A percentile compares a stretch with the other conserved stretches of the same genome.
phyloP scores from a whole-genome alignment of 2,797 vertebrate species.

The Phaenicophaeus curvirostris region DNA sequence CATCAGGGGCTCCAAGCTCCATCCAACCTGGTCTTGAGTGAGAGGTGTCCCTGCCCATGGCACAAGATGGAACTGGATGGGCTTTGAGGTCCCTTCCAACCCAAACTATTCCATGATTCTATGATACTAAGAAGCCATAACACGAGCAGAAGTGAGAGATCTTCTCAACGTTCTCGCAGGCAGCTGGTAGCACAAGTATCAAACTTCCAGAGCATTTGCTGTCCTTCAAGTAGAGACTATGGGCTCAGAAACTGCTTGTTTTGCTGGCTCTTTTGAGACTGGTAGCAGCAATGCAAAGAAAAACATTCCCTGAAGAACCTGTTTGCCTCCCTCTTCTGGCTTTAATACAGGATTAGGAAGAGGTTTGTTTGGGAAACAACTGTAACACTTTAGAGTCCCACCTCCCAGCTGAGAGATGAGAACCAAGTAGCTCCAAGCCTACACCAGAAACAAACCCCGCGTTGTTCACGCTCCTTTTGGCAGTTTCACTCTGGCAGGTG shows the following conservation, averaged over 20 bases:
- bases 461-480: conserved; percentile 20
- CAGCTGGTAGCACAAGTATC: background rate
- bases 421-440: background rate
- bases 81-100: no score
- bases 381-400: background rate
- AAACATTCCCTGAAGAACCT: conserved; percentile 45
- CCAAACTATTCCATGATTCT: no score
- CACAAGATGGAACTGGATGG: no score
- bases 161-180: background rate
- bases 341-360: conserved; percentile 32
- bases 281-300: background rate
- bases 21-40: no score
- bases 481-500: conserved; percentile 31
- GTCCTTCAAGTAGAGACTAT: background rate
- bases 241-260: conserved; percentile 9
- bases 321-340: conserved; percentile 38
- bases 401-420: conserved; percentile 13
- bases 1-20: no score
- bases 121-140: background rate
- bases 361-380: conserved; percentile 58
- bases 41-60: no score
- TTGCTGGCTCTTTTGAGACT: conserved; percentile 40
- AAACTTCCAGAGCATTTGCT: background rate
- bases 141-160: background rate
- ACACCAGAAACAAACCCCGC: conserved; percentile 3